phyloP scores from a whole-genome alignment of 2,797 vertebrate genomes.

The Cyprinodon diabolis region DNA sequence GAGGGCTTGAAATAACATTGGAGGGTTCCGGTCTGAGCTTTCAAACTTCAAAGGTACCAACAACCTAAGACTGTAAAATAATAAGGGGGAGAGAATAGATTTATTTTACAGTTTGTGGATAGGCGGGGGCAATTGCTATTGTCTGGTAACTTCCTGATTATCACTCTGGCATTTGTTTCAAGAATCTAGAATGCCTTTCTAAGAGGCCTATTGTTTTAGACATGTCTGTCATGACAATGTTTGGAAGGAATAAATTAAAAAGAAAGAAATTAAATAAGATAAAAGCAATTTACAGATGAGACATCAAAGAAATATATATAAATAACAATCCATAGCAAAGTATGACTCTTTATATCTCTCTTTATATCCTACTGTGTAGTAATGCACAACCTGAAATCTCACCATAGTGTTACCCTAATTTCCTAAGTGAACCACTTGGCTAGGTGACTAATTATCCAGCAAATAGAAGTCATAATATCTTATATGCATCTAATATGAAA shows the following conservation, averaged over 20 bases:
- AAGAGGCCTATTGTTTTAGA: slow-evolving; percentile 60
- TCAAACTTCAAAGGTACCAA: slow-evolving; percentile 72
- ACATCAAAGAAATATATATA: slow-evolving; percentile 29
- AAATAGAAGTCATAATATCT: slow-evolving; percentile 76
- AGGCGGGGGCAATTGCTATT: slow-evolving; percentile 70
- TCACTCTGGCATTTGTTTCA: slow-evolving; percentile 55
- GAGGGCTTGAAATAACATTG: slow-evolving; percentile 80
- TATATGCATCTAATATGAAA: slow-evolving; percentile 70
- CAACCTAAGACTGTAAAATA: slow-evolving; percentile 78
- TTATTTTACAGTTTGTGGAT: slow-evolving; percentile 76
- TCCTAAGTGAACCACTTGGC: slow-evolving; percentile 71
- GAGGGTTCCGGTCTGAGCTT: slow-evolving; percentile 80
- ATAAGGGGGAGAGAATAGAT: slow-evolving; percentile 78
- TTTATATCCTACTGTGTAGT: slow-evolving; percentile 23
- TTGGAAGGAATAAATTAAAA: slow-evolving; percentile 31
- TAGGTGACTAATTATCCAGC: slow-evolving; percentile 75
- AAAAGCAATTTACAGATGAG: slow-evolving; percentile 26
- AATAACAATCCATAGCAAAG: slow-evolving; percentile 26
- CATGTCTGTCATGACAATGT: slow-evolving; percentile 37
- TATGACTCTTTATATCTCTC: slow-evolving; percentile 8
- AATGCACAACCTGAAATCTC: slow-evolving; percentile 62
- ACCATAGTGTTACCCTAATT: slow-evolving; percentile 61
- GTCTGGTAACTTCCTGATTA: slow-evolving; percentile 77
- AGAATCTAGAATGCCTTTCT: slow-evolving; percentile 49
- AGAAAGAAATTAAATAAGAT: slow-evolving; percentile 37